Evolutionary conservation across 2,113 vertebrate genomes (phyloP).

Genomic region (Chinchilla lanigera): DNA sequence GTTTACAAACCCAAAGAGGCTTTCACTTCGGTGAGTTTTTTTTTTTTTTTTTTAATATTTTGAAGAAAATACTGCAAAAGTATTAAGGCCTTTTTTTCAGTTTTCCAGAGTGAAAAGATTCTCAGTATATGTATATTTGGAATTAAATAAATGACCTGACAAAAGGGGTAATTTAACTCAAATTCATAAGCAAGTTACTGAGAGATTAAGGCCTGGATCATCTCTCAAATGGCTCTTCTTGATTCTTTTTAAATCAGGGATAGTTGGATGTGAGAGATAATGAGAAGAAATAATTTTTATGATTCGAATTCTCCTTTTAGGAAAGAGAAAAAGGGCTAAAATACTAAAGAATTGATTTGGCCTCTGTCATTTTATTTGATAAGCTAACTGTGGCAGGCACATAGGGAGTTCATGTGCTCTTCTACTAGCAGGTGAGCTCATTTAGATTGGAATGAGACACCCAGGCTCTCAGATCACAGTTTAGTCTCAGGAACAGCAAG

Average conservation of each 20-base stretch:
- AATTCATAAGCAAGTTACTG: not conserved
- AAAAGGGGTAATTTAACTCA: conserved; percentile 9
- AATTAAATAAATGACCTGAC: conserved; percentile 7
- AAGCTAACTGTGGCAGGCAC: not conserved
- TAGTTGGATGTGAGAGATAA: not conserved
- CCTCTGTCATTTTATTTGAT: not conserved
- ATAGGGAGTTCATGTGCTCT: not conserved
- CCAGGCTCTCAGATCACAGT: not conserved
- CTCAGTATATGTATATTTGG: not conserved
- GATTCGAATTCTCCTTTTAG: not conserved
- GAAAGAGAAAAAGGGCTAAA: not conserved
- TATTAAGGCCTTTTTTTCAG: not conserved
- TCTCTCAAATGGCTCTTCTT: not conserved
- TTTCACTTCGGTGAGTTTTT: not conserved
- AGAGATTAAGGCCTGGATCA: not conserved
- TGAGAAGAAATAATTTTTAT: not conserved
- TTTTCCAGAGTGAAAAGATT: not conserved
- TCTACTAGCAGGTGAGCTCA: not conserved
- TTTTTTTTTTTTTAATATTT: not conserved
- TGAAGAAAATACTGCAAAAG: not conserved
- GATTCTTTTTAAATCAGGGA: not conserved
- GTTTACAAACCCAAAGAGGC: not conserved
- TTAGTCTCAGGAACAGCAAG: not conserved
- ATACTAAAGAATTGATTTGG: not conserved
- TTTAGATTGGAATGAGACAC: not conserved